Evolutionary conservation across 2,113 vertebrate genomes (phyloP).

Genomic region (Conger conger): DNA sequence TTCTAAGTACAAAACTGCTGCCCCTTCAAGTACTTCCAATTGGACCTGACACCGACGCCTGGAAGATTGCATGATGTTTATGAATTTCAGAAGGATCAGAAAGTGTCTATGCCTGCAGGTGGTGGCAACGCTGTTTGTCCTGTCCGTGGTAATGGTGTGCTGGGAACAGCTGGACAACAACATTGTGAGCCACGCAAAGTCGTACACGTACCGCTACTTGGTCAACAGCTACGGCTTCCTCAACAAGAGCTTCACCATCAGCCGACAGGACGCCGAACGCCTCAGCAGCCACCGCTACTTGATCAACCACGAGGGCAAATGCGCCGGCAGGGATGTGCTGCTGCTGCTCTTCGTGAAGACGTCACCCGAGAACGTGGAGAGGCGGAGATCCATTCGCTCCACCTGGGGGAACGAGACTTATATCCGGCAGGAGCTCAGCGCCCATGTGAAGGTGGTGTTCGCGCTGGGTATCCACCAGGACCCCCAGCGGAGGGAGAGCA

Average conservation of each 20-base stretch:
- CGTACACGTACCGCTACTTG: conserved; percentile 86
- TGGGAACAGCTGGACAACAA: conserved; percentile 76
- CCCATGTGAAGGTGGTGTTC: conserved; percentile 86
- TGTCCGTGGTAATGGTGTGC: conserved; percentile 80
- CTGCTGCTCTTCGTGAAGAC: conserved; percentile 90
- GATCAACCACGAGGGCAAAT: conserved; percentile 84
- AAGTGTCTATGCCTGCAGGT: conserved; percentile 80
- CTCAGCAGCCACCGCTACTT: conserved; percentile 75
- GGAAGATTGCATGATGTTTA: conserved; percentile 73
- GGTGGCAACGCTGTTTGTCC: conserved; percentile 77
- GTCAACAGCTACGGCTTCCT: conserved; percentile 80
- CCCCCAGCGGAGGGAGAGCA: conserved; percentile 31
- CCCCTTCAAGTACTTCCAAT: conserved; percentile 5
- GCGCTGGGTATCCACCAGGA: conserved; percentile 71
- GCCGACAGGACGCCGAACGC: conserved; percentile 61
- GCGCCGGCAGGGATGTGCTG: conserved; percentile 74
- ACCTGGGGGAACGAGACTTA: conserved; percentile 92
- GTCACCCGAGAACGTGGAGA: conserved; percentile 76
- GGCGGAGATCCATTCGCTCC: conserved; percentile 80
- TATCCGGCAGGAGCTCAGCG: conserved; percentile 67
- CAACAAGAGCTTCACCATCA: conserved; percentile 79
- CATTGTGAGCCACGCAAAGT: conserved; percentile 79
- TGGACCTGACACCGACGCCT: conserved; percentile 36
- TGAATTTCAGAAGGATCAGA: conserved; percentile 73
- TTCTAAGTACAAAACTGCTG: conserved; percentile 32